Evolutionary conservation across 2,113 vertebrate species (phyloP).

Genomic region (Lepus americanus): DNA sequence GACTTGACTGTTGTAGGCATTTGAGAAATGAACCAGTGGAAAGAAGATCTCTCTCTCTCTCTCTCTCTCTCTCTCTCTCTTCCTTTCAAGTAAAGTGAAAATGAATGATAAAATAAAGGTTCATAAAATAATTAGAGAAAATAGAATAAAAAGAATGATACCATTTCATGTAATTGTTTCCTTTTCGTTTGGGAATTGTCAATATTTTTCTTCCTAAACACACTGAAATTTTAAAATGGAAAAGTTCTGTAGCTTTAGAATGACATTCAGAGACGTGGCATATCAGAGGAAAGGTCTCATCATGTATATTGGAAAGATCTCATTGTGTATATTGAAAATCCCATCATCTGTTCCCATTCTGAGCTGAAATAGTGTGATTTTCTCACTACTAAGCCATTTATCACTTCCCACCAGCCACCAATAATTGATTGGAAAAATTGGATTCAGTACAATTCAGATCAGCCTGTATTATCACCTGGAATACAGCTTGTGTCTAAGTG

Average conservation of each 20-base stretch:
- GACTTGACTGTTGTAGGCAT: too few species aligned
- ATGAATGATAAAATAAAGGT: too few species aligned
- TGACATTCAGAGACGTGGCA: slow-evolving; percentile 10
- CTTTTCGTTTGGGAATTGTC: slow-evolving; percentile 14
- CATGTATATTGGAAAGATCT: slow-evolving; percentile 48
- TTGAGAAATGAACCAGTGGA: too few species aligned
- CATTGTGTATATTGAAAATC: slow-evolving; percentile 63
- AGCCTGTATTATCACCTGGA: slow-evolving; percentile 71
- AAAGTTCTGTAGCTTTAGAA: slow-evolving; percentile 7
- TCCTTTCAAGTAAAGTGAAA: too few species aligned
- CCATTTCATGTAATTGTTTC: not conserved
- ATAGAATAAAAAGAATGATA: not conserved
- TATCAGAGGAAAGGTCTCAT: slow-evolving; percentile 51
- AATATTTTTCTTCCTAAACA: slow-evolving; percentile 53
- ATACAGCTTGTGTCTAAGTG: slow-evolving; percentile 71
- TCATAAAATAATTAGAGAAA: too few species aligned
- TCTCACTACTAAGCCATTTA: slow-evolving; percentile 79
- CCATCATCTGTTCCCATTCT: slow-evolving; percentile 64
- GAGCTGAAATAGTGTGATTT: slow-evolving; percentile 66
- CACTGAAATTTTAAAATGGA: slow-evolving; percentile 38
- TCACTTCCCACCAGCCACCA: slow-evolving; percentile 77
- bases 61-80: too few species aligned
- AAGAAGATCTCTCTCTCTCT: too few species aligned
- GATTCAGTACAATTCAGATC: slow-evolving; percentile 77
- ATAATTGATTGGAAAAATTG: slow-evolving; percentile 84